Conservation (phyloP, 1,140 invertebrate species). For the Platyscapa corneri region DNA sequence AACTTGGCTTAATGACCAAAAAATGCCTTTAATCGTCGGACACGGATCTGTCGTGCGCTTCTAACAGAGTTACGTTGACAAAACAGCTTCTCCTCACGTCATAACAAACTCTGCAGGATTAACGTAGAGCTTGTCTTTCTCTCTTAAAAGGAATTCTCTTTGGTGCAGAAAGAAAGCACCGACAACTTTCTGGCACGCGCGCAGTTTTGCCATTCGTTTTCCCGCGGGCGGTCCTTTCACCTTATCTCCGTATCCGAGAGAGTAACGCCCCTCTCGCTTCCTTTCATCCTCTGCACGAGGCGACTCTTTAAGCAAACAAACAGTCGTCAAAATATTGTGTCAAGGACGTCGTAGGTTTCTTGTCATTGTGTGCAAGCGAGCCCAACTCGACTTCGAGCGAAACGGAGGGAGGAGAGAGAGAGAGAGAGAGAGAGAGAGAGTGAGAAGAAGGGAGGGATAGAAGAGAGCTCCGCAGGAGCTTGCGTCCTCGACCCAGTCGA, state of each 20-base stretch:
- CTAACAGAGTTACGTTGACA: constrained; percentile 54
- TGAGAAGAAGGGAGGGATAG: background rate
- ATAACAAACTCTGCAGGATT: constrained; percentile 55
- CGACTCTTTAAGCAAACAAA: constrained; percentile 10
- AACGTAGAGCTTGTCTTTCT: background rate
- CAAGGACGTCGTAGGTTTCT: constrained; percentile 57
- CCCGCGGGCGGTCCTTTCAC: constrained; percentile 48
- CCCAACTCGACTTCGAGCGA: too few species aligned
- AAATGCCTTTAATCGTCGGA: background rate
- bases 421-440: background rate
- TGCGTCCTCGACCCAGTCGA: constrained; percentile 53
- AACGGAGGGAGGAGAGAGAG: background rate
- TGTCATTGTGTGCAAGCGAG: background rate
- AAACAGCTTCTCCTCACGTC: constrained; percentile 51
- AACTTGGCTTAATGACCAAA: too few species aligned
- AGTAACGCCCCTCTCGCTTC: constrained; percentile 20
- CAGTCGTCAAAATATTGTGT: constrained; percentile 64
- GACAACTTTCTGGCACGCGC: constrained; percentile 33
- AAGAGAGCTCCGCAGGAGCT: constrained; percentile 31
- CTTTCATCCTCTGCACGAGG: constrained; percentile 9
- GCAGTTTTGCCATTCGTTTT: background rate
- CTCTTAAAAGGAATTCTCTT: background rate
- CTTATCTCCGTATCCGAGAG: constrained; percentile 48
- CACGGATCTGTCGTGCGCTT: background rate
- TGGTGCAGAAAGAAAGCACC: constrained; percentile 19